Conservation (phyloP, 2,113 vertebrate species). For the Chaetura pelagica region DNA sequence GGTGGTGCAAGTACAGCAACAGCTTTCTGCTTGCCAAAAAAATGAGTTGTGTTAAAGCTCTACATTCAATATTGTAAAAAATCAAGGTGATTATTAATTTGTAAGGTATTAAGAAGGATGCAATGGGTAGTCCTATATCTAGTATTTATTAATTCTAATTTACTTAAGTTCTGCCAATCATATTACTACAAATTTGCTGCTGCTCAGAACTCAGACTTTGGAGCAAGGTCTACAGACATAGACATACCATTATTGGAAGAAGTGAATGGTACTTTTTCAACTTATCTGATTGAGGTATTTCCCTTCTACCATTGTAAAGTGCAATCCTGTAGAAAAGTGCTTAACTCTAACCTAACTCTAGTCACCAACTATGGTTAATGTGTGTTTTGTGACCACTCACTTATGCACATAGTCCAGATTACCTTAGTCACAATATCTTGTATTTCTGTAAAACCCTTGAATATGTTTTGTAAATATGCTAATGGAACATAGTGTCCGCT, state of each 20-base stretch:
- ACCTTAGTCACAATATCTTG: background rate
- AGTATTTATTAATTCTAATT: background rate
- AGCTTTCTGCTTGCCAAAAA: background rate
- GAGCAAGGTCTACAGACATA: background rate
- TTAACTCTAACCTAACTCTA: background rate
- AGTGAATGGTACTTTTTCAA: background rate
- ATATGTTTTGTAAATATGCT: background rate
- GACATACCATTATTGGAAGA: background rate
- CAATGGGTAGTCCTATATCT: background rate
- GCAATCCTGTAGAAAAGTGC: background rate
- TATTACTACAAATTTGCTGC: background rate
- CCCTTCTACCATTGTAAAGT: background rate
- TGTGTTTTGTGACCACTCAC: background rate
- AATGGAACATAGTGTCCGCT: background rate
- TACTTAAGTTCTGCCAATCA: background rate
- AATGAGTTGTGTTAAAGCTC: background rate
- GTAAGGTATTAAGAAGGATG: background rate
- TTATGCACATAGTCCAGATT: background rate
- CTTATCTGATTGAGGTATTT: background rate
- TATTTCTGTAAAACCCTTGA: conserved; percentile 20
- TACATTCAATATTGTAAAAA: background rate
- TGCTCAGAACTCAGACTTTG: background rate
- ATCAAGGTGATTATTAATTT: background rate
- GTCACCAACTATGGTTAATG: background rate
- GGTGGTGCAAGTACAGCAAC: conserved; percentile 10